Percentiles rank a stretch among this genome's conserved stretches.
Conservation (phyloP, 2,113 vertebrate species). For the Grammomys dolichurus region DNA sequence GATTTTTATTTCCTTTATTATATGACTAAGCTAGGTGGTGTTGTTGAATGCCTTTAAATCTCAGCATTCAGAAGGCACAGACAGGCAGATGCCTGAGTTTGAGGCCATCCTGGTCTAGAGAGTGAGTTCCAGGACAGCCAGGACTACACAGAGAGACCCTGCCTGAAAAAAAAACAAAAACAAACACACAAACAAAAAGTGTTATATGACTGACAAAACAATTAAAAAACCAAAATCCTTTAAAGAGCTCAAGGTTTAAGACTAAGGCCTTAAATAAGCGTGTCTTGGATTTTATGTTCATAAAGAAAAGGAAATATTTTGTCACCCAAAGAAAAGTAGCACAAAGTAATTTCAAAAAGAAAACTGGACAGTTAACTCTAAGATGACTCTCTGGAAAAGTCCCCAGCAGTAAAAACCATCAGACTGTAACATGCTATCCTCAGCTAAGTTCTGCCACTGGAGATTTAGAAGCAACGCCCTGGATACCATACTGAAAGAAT, state of each 20-base stretch:
- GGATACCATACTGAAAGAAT: conserved; percentile 63
- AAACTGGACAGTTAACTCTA: conserved; percentile 67
- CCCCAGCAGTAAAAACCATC: conserved; percentile 75
- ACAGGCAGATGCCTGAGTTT: neutral
- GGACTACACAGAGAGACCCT: neutral
- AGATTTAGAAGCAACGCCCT: conserved; percentile 69
- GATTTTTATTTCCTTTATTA: conserved; percentile 71
- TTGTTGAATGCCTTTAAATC: neutral
- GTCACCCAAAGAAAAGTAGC: conserved; percentile 50
- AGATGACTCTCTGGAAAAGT: conserved; percentile 74
- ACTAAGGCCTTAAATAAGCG: conserved; percentile 60
- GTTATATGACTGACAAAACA: conserved; percentile 62
- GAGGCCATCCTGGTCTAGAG: neutral
- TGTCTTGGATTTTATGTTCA: conserved; percentile 50
- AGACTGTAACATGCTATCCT: conserved; percentile 66
- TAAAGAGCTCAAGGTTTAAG: conserved; percentile 26
- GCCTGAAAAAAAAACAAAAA: neutral
- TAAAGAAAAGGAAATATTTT: conserved; percentile 58
- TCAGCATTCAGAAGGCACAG: neutral
- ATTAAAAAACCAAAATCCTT: conserved; percentile 41
- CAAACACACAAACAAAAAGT: neutral
- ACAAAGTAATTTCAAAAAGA: conserved; percentile 55
- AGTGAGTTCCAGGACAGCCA: neutral
- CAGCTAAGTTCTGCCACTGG: conserved; percentile 59
- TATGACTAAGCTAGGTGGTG: neutral